Evolutionary conservation across 2,113 vertebrate species (phyloP).

Genomic region (Oxyruncus cristatus): DNA sequence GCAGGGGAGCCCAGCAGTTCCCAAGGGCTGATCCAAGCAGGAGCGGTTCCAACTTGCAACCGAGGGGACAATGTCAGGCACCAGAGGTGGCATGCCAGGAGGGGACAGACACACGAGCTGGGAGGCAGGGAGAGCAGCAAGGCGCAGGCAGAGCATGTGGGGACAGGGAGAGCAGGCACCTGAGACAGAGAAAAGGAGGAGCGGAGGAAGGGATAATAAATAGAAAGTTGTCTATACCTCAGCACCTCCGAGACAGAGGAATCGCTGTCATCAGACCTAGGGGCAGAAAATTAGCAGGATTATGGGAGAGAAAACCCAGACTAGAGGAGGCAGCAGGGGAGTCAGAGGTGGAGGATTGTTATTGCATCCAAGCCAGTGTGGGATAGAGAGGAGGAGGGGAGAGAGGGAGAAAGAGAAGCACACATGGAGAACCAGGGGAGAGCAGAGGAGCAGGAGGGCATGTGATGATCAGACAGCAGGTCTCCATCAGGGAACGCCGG

Average conservation of each 20-base stretch:
- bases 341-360: constrained; percentile 58
- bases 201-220: constrained; percentile 61
- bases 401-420: background rate
- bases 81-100: background rate
- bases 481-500: constrained; percentile 3
- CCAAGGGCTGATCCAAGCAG: background rate
- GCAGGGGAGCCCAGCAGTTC: background rate
- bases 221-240: constrained; percentile 94
- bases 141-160: constrained; percentile 21
- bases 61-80: background rate
- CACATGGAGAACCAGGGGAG: background rate
- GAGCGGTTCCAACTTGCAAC: background rate
- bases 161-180: background rate
- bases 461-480: constrained; percentile 7
- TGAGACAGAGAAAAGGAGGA: constrained; percentile 27
- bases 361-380: constrained; percentile 49
- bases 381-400: background rate
- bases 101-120: background rate
- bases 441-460: background rate
- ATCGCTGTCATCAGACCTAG: constrained; percentile 99
- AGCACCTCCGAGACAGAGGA: constrained; percentile 99
- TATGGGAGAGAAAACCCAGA: constrained; percentile 77
- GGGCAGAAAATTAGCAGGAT: constrained; percentile 95
- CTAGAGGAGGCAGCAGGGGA: constrained; percentile 42
- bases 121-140: constrained; percentile 8